Conservation (phyloP, 2,888 invertebrate genomes). For the Pycnomerus fuliginosus region DNA sequence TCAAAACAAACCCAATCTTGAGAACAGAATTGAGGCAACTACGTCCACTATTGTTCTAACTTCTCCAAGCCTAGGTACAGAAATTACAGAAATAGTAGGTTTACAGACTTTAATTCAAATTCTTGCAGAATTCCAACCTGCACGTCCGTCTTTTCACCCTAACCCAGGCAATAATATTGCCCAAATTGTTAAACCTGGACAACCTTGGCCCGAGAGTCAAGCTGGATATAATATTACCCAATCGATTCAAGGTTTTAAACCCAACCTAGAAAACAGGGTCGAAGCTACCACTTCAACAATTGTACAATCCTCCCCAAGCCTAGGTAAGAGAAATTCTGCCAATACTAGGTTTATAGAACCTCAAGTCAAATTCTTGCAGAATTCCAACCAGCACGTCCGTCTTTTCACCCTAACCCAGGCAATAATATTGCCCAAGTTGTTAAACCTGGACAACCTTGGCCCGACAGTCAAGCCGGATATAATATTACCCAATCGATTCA, state of each 20-base stretch:
- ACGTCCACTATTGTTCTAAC: conserved; percentile 3
- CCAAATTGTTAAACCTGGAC: conserved; percentile 28
- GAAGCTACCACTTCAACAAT: background rate
- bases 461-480: conserved; percentile 4
- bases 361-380: too few relatives aligned
- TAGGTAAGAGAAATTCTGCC: too few relatives aligned
- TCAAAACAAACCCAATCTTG: background rate
- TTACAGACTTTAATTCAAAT: too few relatives aligned
- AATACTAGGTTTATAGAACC: too few relatives aligned
- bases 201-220: conserved; percentile 26
- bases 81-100: too few relatives aligned
- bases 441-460: conserved; percentile 7
- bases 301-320: conserved; percentile 1
- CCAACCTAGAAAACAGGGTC: conserved; percentile 4
- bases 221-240: conserved; percentile 17
- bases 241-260: background rate
- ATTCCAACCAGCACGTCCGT: too few relatives aligned
- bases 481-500: conserved; percentile 9
- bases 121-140: conserved; percentile 12
- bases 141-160: conserved; percentile 10
- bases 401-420: too few relatives aligned
- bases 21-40: background rate
- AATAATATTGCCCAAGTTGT: conserved; percentile 6
- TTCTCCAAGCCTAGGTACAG: conserved; percentile 4
- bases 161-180: conserved; percentile 12